These are phyloP conservation scores for Saccopteryx leptura DNA, from an alignment of 2,113 vertebrate species.

Conservation along the genomic window DNA sequence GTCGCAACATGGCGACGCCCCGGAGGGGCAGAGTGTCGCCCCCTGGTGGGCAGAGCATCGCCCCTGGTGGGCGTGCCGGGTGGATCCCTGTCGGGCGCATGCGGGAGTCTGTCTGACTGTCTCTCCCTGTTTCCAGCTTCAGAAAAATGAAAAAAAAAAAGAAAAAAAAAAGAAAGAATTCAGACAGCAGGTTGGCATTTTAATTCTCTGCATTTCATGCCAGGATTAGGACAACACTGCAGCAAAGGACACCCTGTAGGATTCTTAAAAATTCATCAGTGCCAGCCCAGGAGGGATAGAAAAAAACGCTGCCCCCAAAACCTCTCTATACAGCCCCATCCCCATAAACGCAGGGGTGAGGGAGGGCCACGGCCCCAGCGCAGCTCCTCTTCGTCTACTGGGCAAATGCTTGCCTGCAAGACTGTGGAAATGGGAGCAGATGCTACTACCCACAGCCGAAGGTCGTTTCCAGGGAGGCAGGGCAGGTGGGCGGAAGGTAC, in stretches of 20 bases:
- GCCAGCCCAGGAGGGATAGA: too few relatives aligned
- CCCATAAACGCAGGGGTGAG: neutral
- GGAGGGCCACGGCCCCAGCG: accelerated
- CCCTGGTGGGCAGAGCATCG: too few relatives aligned
- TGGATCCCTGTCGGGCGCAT: too few relatives aligned
- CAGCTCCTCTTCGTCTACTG: neutral
- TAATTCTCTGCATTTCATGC: neutral
- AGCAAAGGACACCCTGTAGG: neutral
- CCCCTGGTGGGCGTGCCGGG: too few relatives aligned
- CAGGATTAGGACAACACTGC: neutral
- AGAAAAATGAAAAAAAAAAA: too few relatives aligned
- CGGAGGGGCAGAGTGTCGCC: too few relatives aligned
- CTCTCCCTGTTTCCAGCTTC: too few relatives aligned
- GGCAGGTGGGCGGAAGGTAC: neutral
- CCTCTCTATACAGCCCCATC: neutral
- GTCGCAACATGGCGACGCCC: too few relatives aligned
- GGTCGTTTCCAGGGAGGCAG: neutral
- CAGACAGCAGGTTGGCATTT: neutral
- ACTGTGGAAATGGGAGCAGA: neutral
- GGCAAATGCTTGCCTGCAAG: neutral
- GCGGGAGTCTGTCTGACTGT: too few relatives aligned
- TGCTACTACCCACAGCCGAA: neutral
- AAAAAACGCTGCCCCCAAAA: neutral
- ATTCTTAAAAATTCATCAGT: neutral
- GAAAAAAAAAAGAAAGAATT: neutral